These are phyloP conservation scores for Acleris emargana DNA, from an alignment of 2,888 invertebrate species.

Conservation along the genomic window DNA sequence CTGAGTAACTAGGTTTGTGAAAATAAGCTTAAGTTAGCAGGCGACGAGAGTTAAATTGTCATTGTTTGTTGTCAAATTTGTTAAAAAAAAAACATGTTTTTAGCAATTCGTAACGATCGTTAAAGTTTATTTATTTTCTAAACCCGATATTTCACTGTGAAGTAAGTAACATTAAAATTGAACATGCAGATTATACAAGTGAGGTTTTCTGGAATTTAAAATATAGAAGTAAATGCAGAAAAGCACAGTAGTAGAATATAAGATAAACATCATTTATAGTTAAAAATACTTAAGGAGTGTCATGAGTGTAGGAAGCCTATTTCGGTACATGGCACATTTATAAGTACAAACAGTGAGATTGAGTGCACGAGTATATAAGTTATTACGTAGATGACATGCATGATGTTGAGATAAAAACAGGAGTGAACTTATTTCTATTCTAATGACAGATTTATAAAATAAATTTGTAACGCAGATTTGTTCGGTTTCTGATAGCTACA, in stretches of 20 bases:
- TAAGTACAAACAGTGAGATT: not conserved
- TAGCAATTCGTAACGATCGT: no score
- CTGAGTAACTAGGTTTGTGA: slow-evolving; percentile 14
- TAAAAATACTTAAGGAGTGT: slow-evolving; percentile 1
- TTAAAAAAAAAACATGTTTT: not conserved
- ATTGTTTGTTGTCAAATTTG: slow-evolving; percentile 4
- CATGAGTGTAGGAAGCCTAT: slow-evolving; percentile 4
- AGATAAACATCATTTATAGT: not conserved
- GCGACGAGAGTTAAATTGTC: not conserved
- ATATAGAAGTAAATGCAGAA: not conserved
- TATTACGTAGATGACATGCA: slow-evolving; percentile 19
- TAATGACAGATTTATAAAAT: slow-evolving; percentile 22
- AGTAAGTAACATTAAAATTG: not conserved
- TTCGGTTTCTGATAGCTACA: slow-evolving; percentile 15
- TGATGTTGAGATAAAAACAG: slow-evolving; percentile 14
- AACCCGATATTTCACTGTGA: not conserved
- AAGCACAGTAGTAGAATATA: slow-evolving; percentile 6
- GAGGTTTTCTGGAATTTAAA: not conserved
- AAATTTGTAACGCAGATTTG: slow-evolving; percentile 16
- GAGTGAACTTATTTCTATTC: slow-evolving; percentile 14
- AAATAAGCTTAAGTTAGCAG: slow-evolving; percentile 25
- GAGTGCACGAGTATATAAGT: not conserved
- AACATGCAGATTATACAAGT: not conserved
- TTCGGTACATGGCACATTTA: slow-evolving; percentile 25
- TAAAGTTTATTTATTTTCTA: not conserved